Percentiles rank a stretch among this genome's conserved stretches.
phyloP scores from a whole-genome alignment of 1,140 invertebrate genomes.

The Panulirus ornatus region DNA sequence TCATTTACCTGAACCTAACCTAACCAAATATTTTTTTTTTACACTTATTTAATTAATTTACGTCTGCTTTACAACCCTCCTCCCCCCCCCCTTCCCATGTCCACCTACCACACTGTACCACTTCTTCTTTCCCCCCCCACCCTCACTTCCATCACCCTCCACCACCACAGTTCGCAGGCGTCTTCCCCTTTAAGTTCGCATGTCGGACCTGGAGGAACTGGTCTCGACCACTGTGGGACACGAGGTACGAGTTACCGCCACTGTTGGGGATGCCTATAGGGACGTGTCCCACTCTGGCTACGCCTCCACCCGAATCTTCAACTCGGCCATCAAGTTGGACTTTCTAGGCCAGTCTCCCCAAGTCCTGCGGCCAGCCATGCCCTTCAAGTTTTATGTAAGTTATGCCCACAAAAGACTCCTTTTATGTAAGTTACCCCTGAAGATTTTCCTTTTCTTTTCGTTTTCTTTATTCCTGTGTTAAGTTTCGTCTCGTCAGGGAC shows the following conservation, averaged over 20 bases:
- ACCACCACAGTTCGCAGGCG: constrained; percentile 66
- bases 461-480: too few species aligned
- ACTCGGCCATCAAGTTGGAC: constrained; percentile 87
- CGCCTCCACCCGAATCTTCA: constrained; percentile 91
- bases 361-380: constrained; percentile 96
- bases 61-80: background rate
- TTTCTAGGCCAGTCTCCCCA: constrained; percentile 94
- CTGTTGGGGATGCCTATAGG: constrained; percentile 93
- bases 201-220: constrained; percentile 86
- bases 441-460: too few species aligned
- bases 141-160: too few species aligned
- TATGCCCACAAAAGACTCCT: too few species aligned
- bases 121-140: too few species aligned
- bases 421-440: too few species aligned
- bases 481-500: too few species aligned
- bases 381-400: constrained; percentile 88
- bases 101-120: background rate
- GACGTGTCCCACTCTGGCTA: constrained; percentile 90
- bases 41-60: too few species aligned
- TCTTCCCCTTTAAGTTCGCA: constrained; percentile 76
- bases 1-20: too few species aligned
- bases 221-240: constrained; percentile 86
- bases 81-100: background rate
- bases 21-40: too few species aligned
- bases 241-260: constrained; percentile 91